phyloP scores from a whole-genome alignment of 1,140 invertebrate genomes.

The Zaprionus lachaisei region DNA sequence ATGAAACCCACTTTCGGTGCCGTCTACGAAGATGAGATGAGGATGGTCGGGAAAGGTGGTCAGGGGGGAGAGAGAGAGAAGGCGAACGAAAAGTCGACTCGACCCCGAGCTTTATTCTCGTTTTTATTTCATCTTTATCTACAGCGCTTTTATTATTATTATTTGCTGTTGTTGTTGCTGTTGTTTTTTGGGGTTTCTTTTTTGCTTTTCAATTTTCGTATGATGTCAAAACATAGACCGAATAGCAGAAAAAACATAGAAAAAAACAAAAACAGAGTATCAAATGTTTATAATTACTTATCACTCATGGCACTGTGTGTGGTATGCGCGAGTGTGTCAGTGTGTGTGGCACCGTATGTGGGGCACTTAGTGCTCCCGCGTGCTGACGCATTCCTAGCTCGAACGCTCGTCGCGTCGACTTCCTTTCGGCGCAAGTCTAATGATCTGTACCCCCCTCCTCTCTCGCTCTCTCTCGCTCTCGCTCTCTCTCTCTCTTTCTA shows the following conservation, averaged over 20 bases:
- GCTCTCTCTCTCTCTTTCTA: not conserved
- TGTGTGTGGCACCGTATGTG: conserved; percentile 21
- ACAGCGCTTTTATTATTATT: conserved; percentile 44
- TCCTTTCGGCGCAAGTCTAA: conserved; percentile 41
- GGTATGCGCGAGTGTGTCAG: not conserved
- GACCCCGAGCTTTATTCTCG: conserved; percentile 22
- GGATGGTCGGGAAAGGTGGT: not conserved
- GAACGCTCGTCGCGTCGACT: conserved; percentile 26
- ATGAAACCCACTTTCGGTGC: conserved; percentile 56
- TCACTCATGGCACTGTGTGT: conserved; percentile 34
- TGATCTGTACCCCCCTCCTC: conserved; percentile 24
- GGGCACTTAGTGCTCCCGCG: conserved; percentile 32
- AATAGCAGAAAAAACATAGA: conserved; percentile 8
- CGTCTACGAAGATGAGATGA: conserved; percentile 29
- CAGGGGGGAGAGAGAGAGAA: no score
- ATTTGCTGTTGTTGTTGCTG: conserved; percentile 28
- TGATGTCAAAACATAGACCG: conserved; percentile 67
- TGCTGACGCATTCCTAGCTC: conserved; percentile 37
- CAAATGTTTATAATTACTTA: conserved; percentile 75
- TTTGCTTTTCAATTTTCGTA: conserved; percentile 65
- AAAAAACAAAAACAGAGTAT: conserved; percentile 36
- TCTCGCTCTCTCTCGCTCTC: not conserved
- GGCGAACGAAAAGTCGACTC: conserved; percentile 16
- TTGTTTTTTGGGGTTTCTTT: conserved; percentile 49
- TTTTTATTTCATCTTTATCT: conserved; percentile 2